Evolutionary conservation across 2,888 invertebrate species (phyloP).

Genomic region (Melanotus villosus): DNA sequence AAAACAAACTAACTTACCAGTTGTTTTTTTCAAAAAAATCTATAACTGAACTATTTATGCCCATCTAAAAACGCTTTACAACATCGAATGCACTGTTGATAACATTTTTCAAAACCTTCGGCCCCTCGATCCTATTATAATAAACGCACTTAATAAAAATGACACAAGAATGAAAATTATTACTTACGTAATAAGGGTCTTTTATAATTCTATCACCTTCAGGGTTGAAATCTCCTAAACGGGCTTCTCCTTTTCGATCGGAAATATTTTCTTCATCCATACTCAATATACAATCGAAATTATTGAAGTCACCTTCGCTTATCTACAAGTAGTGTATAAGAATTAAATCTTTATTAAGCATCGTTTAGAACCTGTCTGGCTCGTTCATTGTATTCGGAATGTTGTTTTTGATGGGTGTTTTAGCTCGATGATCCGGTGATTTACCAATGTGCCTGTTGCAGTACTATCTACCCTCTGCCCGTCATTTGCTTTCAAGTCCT

Average conservation of each 20-base stretch:
- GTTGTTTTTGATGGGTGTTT: conserved; percentile 80
- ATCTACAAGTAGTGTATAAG: conserved; percentile 72
- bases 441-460: conserved; percentile 90
- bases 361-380: conserved; percentile 76
- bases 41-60: conserved; percentile 19
- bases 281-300: conserved; percentile 93
- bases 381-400: conserved; percentile 79
- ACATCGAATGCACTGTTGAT: conserved; percentile 80
- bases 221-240: conserved; percentile 91
- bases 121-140: conserved; percentile 75
- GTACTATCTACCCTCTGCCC: conserved; percentile 94
- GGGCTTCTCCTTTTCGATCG: conserved; percentile 76
- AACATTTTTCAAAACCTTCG: conserved; percentile 83
- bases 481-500: conserved; percentile 78
- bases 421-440: conserved; percentile 84
- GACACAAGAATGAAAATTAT: not conserved
- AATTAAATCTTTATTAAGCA: not conserved
- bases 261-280: conserved; percentile 94
- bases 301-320: conserved; percentile 79
- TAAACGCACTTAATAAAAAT: not conserved
- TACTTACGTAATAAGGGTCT: conserved; percentile 92
- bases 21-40: no score
- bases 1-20: no score
- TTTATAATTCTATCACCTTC: conserved; percentile 84
- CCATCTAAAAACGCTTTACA: conserved; percentile 76